Base-by-base conservation (phyloP, 2,888 invertebrate genomes). In the Agrilus cyanescens region DNA sequence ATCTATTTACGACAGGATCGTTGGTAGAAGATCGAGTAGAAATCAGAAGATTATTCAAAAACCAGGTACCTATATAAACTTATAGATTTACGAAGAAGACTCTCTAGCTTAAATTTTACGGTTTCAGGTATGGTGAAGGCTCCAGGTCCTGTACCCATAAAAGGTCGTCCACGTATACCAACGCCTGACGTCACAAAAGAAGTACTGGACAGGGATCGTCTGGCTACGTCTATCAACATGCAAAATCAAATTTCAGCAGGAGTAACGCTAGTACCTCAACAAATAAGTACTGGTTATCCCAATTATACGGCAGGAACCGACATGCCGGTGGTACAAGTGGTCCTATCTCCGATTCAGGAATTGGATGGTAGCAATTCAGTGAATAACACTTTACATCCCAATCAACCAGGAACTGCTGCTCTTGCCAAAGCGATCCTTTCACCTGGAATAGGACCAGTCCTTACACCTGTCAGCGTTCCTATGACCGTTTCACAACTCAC, bases 151-250 rank as follows among this genome's bases (percentile, higher is more conserved):
- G 73, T 77, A 48, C 76, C 76, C n/a, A 68, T 82, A 47, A 83
- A 83, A 59, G 82, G 83, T 58, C 75, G 89, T 42, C 89, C 89
- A n/a, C 75, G 89, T 40, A 88, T 90, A 53, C 89, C 89, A 32
- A 89, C 89, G 6, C 89, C 89, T 0, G 89, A 89, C 62, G 86
- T 86, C 6, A 80, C 85, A 29, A 87, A 86, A 65, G 87, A 88
- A 63, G 76, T 79, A 15, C 70, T 78, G 45, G 83, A 84, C 54
- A 74, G 81, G 42, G 85, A 85, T 57, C 72, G 80, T 42, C 65
- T 82, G 34, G 46, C 59, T 57, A 47, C 68, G 58, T 42, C 64
- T 57, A 41, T 59, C 12, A 68, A 62, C 50, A 63, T 65, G 45
- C 66, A 53, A 25, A 51, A 53, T 25, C 52, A 53, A 33, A 52